Evolutionary conservation across 1,140 invertebrate genomes (phyloP).

Genomic region (Patella vulgata): DNA sequence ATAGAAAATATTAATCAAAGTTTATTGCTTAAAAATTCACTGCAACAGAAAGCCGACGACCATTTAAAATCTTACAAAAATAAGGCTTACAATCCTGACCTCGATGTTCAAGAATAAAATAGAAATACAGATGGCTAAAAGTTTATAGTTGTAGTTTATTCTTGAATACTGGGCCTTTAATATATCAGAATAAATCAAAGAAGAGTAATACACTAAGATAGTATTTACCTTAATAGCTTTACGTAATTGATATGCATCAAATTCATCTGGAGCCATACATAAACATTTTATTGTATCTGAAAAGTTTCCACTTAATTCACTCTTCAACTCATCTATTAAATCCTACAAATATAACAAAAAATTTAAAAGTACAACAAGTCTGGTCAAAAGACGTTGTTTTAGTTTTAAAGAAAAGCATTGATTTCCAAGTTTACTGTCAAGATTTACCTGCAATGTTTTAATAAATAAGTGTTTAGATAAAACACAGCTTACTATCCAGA

Average conservation of each 20-base stretch:
- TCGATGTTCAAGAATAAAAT: too few relatives aligned
- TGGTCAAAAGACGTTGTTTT: background rate
- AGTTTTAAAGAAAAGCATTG: background rate
- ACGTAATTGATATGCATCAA: slow-evolving; percentile 62
- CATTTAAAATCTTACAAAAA: too few relatives aligned
- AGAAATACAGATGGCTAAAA: too few relatives aligned
- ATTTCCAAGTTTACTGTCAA: too few relatives aligned
- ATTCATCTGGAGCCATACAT: slow-evolving; percentile 61
- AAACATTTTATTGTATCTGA: slow-evolving; percentile 53
- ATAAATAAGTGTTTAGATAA: too few relatives aligned
- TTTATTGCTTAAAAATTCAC: background rate
- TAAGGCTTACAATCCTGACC: too few relatives aligned
- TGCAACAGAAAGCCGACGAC: background rate
- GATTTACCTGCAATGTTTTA: too few relatives aligned
- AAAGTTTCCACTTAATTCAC: slow-evolving; percentile 66
- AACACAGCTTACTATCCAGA: too few relatives aligned
- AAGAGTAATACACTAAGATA: too few relatives aligned
- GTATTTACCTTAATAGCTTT: slow-evolving; percentile 65
- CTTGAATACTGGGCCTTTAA: too few relatives aligned
- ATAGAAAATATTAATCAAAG: background rate
- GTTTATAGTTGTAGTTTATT: too few relatives aligned
- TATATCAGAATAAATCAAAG: too few relatives aligned
- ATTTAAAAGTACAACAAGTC: background rate
- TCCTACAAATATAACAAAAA: slow-evolving; percentile 40
- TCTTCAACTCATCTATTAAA: slow-evolving; percentile 63